Conservation (phyloP, 1,140 invertebrate genomes). For the Calosoma granatense region DNA sequence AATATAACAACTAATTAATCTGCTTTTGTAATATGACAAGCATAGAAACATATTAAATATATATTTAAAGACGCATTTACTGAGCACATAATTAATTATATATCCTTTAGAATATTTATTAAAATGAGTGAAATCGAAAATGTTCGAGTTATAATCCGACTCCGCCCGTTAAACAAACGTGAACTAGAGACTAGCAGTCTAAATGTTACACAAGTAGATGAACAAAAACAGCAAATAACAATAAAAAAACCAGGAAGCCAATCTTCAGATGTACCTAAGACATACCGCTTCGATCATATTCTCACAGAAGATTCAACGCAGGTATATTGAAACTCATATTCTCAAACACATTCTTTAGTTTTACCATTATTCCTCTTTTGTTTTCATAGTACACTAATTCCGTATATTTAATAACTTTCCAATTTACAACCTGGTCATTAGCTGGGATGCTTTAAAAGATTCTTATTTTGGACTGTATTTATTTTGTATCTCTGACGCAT, state of each 20-base stretch:
- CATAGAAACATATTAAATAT: no score
- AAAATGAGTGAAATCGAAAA: constrained; percentile 34
- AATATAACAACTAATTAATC: no score
- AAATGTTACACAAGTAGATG: constrained; percentile 60
- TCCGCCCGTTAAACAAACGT: constrained; percentile 69
- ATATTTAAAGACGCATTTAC: no score
- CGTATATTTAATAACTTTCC: not conserved
- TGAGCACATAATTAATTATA: no score
- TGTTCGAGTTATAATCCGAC: constrained; percentile 76
- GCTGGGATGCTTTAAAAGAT: no score
- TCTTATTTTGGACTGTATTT: no score
- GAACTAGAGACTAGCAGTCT: constrained; percentile 56
- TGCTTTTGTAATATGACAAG: no score
- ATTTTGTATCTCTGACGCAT: no score
- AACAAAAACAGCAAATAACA: constrained; percentile 54
- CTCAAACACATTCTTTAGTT: not conserved
- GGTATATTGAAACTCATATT: constrained; percentile 27
- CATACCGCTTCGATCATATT: constrained; percentile 83
- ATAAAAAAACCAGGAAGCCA: constrained; percentile 55
- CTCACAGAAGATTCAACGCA: constrained; percentile 79
- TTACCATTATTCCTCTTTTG: not conserved
- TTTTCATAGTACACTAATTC: not conserved
- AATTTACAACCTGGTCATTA: no score
- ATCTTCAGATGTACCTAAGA: constrained; percentile 49
- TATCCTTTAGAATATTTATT: not conserved